Evolutionary conservation across 2,113 vertebrate species (phyloP).

Genomic region (Ceuthmochares aereus): DNA sequence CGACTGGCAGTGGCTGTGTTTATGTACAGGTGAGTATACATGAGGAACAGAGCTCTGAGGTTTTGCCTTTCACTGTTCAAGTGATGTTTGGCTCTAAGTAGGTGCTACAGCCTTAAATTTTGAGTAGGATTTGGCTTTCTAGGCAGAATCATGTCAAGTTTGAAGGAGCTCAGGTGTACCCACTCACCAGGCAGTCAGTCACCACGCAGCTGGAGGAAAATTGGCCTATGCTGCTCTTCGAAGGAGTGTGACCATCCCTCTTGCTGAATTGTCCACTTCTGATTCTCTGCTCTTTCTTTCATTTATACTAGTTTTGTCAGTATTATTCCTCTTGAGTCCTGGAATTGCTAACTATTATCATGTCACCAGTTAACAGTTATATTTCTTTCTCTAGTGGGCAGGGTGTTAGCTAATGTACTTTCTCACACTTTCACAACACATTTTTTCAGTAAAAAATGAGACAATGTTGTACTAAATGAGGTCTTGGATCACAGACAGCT

Average conservation of each 20-base stretch:
- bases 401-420: neutral
- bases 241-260: neutral
- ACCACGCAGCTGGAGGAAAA: neutral
- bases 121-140: neutral
- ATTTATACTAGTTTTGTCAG: too few relatives aligned
- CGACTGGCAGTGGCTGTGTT: conserved; percentile 56
- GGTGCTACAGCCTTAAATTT: neutral
- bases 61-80: neutral
- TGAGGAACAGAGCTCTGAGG: neutral
- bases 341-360: neutral
- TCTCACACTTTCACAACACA: neutral
- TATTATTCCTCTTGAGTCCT: too few relatives aligned
- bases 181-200: neutral
- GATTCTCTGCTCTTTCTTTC: neutral
- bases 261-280: neutral
- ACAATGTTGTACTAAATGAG: neutral
- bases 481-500: neutral
- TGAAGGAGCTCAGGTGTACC: neutral
- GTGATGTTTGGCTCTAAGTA: neutral
- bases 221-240: neutral
- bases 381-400: neutral
- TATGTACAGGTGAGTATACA: conserved; percentile 65
- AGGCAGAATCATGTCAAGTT: neutral
- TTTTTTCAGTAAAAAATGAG: neutral
- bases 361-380: neutral